A percentile compares a stretch with the other conserved stretches of the same genome.
phyloP scores from a whole-genome alignment of 2,113 vertebrate genomes.

The Cryptotis parvus region DNA sequence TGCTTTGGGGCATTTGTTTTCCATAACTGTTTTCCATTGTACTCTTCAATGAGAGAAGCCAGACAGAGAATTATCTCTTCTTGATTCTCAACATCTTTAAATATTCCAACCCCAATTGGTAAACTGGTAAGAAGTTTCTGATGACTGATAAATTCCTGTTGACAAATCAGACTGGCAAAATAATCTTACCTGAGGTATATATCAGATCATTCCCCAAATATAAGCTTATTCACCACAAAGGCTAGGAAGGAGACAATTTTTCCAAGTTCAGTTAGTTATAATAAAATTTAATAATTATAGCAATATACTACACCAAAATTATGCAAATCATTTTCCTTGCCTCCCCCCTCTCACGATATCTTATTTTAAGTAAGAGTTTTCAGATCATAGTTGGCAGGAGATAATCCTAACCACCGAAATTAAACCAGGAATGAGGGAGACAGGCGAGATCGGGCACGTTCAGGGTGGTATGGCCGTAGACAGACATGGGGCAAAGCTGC shows the following conservation, averaged over 20 bases:
- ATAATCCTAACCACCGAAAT: neutral
- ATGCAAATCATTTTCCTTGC: neutral
- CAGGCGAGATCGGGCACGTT: too few species aligned
- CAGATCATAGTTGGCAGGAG: neutral
- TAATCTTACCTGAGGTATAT: too few species aligned
- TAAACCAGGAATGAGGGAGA: neutral
- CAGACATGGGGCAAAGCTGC: too few species aligned
- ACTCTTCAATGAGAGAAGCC: too few species aligned
- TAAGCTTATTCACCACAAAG: neutral
- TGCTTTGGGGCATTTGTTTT: too few species aligned
- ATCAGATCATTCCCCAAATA: neutral
- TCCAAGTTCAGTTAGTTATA: neutral
- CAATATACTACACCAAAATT: neutral
- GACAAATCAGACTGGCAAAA: neutral
- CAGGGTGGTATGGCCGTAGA: too few species aligned
- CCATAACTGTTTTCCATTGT: too few species aligned
- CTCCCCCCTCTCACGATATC: neutral
- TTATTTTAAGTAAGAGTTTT: neutral
- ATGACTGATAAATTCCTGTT: neutral
- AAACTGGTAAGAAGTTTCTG: too few species aligned
- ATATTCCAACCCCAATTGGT: too few species aligned
- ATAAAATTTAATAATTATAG: neutral
- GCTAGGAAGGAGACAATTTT: neutral
- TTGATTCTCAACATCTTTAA: too few species aligned
- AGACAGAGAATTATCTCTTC: too few species aligned